Base-by-base conservation (phyloP, 2,888 invertebrate species). In the Mimumesa dahlbomi region DNA sequence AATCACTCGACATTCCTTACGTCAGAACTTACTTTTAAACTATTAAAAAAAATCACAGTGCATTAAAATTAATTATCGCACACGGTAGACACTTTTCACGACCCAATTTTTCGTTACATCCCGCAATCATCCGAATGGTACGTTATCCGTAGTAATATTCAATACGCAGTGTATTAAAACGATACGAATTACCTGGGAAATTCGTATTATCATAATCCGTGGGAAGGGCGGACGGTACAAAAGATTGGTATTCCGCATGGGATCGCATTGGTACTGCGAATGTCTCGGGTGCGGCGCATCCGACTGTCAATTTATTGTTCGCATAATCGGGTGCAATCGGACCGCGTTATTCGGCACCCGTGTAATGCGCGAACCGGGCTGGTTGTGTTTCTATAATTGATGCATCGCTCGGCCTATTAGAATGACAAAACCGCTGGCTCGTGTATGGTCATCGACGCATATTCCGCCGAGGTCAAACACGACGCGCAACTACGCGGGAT, bases 381-480 rank as follows among this genome's bases (percentile, higher is more conserved):
- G 82, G 78, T 56, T 82, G 82, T 85, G 85, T 87, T 86, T 85
- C 85, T 86, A 85, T 86, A 87, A 88, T 88, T 88, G 88, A 88
- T 87, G 87, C 85, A 85, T 85, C 81, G 83, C 77, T 70, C 76
- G 70, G 69, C 77, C 82, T 83, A 86, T 87, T 86, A 85, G 85
- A 86, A 85, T 85, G 84, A 83, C 85, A 85, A 88, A 87, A 87
- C 84, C 85, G 82, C 77, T 69, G 76, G 74, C 61, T 75, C 75
- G 62, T 77, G 73, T 81, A 75, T 70, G 69, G 68, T 62, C 74
- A 65, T 67, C 68, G 68, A 57, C 73, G 79, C 74, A 69, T 74
- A 81, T 77, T 72, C 74, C 38, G 18, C 57, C 61, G 57, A 40
- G 62, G 43, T 58, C 46, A 62, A 72, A 76, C 72, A 71, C 73